Conservation (phyloP, 92 coral and sea anemone species). For the Palythoa grandiflora region DNA sequence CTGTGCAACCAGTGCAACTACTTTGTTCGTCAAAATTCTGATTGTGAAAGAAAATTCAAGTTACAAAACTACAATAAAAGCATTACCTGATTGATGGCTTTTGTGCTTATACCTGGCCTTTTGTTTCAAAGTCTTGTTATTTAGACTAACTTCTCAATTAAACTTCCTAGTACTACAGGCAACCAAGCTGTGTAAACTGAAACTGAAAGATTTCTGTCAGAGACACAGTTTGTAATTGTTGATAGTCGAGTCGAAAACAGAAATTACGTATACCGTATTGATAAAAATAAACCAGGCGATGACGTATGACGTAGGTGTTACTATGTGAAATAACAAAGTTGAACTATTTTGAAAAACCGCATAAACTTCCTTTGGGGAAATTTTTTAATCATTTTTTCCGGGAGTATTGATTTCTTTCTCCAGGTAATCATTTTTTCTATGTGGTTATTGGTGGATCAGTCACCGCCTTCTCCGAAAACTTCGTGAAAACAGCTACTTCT, state of each 20-base stretch:
- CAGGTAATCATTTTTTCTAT: background rate
- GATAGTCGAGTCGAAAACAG: background rate
- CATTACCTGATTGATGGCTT: background rate
- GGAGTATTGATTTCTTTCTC: background rate
- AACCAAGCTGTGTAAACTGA: background rate
- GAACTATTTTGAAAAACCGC: background rate
- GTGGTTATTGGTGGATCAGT: background rate
- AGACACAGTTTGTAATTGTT: background rate
- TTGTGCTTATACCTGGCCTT: background rate
- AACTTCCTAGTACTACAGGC: background rate
- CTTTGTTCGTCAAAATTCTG: background rate
- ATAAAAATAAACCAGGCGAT: background rate
- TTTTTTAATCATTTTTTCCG: background rate
- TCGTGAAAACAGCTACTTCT: too few species aligned
- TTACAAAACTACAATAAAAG: background rate
- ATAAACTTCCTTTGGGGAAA: background rate
- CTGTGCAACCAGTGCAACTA: background rate
- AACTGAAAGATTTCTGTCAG: background rate
- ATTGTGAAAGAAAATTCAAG: background rate
- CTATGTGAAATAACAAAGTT: background rate
- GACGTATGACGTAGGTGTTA: background rate
- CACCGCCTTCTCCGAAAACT: background rate
- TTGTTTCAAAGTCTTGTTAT: background rate
- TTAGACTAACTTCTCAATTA: background rate
- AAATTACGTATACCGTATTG: background rate